Percentiles rank a stretch among this genome's conserved stretches.
phyloP scores from a whole-genome alignment of 2,888 invertebrate species.

The Parnassius apollo region DNA sequence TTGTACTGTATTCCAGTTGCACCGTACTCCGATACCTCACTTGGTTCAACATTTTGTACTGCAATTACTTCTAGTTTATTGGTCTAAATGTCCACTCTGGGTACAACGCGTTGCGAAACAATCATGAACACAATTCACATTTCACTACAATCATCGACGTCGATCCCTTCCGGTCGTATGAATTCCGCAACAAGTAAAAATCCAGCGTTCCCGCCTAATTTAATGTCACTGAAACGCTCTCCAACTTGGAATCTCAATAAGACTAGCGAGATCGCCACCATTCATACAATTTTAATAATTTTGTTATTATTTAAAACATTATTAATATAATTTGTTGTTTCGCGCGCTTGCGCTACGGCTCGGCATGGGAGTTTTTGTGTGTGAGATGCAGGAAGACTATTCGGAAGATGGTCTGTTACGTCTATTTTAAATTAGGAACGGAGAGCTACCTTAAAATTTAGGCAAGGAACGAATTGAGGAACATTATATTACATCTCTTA shows the following conservation, averaged over 20 bases:
- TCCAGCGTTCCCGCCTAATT: slow-evolving; percentile 49
- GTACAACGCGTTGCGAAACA: slow-evolving; percentile 65
- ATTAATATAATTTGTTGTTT: slow-evolving; percentile 81
- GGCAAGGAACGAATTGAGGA: slow-evolving; percentile 38
- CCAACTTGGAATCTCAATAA: slow-evolving; percentile 49
- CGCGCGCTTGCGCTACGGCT: slow-evolving; percentile 60
- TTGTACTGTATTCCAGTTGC: slow-evolving; percentile 70
- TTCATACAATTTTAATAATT: slow-evolving; percentile 76
- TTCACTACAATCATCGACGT: slow-evolving; percentile 65
- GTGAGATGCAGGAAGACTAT: slow-evolving; percentile 66
- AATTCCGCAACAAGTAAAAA: slow-evolving; percentile 53
- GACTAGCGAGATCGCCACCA: slow-evolving; percentile 50
- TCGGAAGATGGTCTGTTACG: slow-evolving; percentile 54
- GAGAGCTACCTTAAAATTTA: slow-evolving; percentile 13
- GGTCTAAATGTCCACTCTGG: slow-evolving; percentile 55
- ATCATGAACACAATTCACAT: slow-evolving; percentile 66
- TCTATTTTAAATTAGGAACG: slow-evolving; percentile 28
- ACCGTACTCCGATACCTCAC: slow-evolving; percentile 66
- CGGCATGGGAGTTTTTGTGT: slow-evolving; percentile 45
- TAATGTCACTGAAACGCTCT: slow-evolving; percentile 57
- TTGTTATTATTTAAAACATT: slow-evolving; percentile 79
- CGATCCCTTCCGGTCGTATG: slow-evolving; percentile 42
- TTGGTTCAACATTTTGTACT: slow-evolving; percentile 71
- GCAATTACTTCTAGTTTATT: slow-evolving; percentile 43
- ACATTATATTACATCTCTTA: slow-evolving; percentile 28